Percentiles rank a stretch among this genome's conserved stretches.
phyloP scores from a whole-genome alignment of 2,888 invertebrate species.

The Coenonympha arcania region DNA sequence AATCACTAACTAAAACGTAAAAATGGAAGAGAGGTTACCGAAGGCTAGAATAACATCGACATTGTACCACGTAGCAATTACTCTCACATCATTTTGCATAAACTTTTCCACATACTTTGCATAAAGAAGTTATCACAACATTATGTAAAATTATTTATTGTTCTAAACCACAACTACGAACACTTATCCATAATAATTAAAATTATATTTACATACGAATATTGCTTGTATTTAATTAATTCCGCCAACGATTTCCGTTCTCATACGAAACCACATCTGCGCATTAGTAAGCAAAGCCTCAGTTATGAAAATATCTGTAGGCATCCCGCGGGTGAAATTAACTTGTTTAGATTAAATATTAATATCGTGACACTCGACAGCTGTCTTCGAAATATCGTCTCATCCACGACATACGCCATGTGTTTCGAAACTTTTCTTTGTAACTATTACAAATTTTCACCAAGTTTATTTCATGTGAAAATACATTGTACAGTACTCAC shows the following conservation, averaged over 20 bases:
- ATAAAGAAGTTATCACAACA: too few relatives aligned
- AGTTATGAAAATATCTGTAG: slow-evolving; percentile 30
- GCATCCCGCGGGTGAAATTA: slow-evolving; percentile 31
- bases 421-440: slow-evolving; percentile 27
- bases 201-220: slow-evolving; percentile 20
- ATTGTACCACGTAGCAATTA: too few relatives aligned
- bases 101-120: too few relatives aligned
- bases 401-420: slow-evolving; percentile 26
- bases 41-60: too few relatives aligned
- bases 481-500: background rate
- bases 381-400: slow-evolving; percentile 25
- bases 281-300: slow-evolving; percentile 27
- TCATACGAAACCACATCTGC: slow-evolving; percentile 19
- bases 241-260: slow-evolving; percentile 20
- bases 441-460: slow-evolving; percentile 26
- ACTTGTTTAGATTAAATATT: slow-evolving; percentile 35
- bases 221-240: slow-evolving; percentile 20
- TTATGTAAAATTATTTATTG: background rate
- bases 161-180: background rate
- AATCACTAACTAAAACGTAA: too few relatives aligned
- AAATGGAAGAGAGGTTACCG: too few relatives aligned
- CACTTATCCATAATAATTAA: slow-evolving; percentile 3
- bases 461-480: background rate
- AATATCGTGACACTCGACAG: slow-evolving; percentile 30
- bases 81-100: too few relatives aligned